These are phyloP conservation scores for Enteromius thamalakanensis DNA, from an alignment of 2,797 vertebrate species.

Conservation along the genomic window DNA sequence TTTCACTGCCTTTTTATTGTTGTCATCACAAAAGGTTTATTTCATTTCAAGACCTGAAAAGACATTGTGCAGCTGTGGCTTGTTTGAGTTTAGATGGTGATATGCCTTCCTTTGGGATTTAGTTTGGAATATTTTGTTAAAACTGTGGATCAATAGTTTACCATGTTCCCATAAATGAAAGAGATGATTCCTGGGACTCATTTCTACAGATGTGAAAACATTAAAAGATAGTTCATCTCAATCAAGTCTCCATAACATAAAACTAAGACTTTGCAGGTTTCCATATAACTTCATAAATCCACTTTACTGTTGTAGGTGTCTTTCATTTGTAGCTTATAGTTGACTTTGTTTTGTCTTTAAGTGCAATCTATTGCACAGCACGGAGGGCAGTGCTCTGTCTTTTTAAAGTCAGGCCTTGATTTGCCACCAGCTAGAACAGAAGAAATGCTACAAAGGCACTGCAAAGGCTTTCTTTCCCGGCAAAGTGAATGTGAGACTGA, in stretches of 20 bases:
- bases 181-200: neutral
- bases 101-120: neutral
- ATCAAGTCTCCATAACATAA: neutral
- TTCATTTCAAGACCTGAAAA: neutral
- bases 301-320: neutral
- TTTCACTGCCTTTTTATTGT: neutral
- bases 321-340: slow-evolving; percentile 1
- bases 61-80: neutral
- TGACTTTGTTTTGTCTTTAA: slow-evolving; percentile 46
- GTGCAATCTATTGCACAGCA: slow-evolving; percentile 56
- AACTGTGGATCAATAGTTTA: neutral
- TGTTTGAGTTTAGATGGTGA: neutral
- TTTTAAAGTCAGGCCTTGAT: slow-evolving; percentile 42
- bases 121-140: neutral
- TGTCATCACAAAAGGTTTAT: neutral
- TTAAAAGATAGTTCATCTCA: neutral
- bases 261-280: neutral
- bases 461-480: slow-evolving; percentile 32
- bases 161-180: neutral
- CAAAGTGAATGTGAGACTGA: slow-evolving; percentile 54
- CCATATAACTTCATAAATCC: neutral
- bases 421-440: slow-evolving; percentile 26
- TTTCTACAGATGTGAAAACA: neutral
- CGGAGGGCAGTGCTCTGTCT: slow-evolving; percentile 30
- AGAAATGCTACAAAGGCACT: slow-evolving; percentile 49